Conservation (phyloP, 2,113 vertebrate species). For the Numenius arquata region DNA sequence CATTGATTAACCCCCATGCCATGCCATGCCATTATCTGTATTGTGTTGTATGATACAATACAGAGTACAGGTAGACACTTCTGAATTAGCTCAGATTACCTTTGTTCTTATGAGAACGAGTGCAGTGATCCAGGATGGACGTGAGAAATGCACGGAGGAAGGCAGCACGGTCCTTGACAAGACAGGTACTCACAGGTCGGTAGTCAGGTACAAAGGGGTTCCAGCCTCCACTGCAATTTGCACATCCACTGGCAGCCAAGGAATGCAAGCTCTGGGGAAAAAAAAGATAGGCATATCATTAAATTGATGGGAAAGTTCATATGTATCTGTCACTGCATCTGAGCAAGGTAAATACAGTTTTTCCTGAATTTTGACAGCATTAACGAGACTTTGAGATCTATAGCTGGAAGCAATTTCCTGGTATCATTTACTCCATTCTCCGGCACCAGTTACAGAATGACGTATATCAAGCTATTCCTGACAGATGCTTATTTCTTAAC, state of each 20-base stretch:
- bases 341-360: not conserved
- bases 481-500: not conserved
- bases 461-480: not conserved
- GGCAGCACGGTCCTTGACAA: not conserved
- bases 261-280: not conserved
- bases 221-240: not conserved
- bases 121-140: not conserved
- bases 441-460: not conserved
- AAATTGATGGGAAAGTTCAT: not conserved
- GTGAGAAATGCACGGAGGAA: not conserved
- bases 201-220: not conserved
- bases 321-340: not conserved
- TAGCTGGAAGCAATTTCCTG: constrained; percentile 11
- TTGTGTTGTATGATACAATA: not conserved
- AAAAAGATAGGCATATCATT: not conserved
- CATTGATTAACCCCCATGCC: not conserved
- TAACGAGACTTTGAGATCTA: not conserved
- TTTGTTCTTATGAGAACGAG: not conserved
- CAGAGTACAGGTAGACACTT: not conserved
- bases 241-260: not conserved
- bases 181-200: not conserved
- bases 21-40: not conserved
- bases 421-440: not conserved
- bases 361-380: constrained; percentile 11
- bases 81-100: not conserved